Evolutionary conservation across 2,113 vertebrate genomes (phyloP), one percentile per base, ranked within the genome.

Genomic region (Limnothrissa miodon): DNA sequence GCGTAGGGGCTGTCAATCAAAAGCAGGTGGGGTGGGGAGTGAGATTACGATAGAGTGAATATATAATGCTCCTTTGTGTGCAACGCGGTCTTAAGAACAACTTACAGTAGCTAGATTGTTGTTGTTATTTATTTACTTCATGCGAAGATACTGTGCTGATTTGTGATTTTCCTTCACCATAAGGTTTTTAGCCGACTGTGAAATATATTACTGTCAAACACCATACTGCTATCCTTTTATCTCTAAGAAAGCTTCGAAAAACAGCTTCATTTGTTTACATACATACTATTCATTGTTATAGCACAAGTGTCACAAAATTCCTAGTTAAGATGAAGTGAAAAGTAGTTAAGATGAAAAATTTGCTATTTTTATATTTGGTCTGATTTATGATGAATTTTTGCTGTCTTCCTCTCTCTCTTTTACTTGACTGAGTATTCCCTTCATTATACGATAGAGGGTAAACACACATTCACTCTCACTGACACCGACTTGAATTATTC

Each of bases 1-100:
- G 96, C 46, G 96, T 97, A 82, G 96, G 96, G 84, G 97, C 96
- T 97, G 90, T 85, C 89, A 44, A 66, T 66, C n/a, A 66, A 8
- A 8, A 15, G 29, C 5, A 66, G 59, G 33, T 7, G 8, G 56
- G 56, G 21, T 59, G 59, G n/a, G 25, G 59, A n/a, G 56, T 25
- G 25, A 66, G 25, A 33, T 25, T 66, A 25, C 13, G 59, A 66
- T 56, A 21, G 51, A 29, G 59, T 33, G n/a, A 66, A 66, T 29
- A 66, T 13, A 25, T 56, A 21, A 19, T 5, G 51, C 48, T 53
- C 4, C 15, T 19, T 51, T 51, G 48, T 51, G 48, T 4, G 17
- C 0, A 51, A 19, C 48, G 19, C 48, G 19, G 11, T 51, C 11
- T 19, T 51, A 51, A 51, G 11, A 2, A 42, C 42, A 42, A 42